Percentiles rank a stretch among this genome's conserved stretches.
These are phyloP conservation scores for Ploceus nigricollis DNA, from an alignment of 2,113 vertebrate genomes.

Conservation along the genomic window DNA sequence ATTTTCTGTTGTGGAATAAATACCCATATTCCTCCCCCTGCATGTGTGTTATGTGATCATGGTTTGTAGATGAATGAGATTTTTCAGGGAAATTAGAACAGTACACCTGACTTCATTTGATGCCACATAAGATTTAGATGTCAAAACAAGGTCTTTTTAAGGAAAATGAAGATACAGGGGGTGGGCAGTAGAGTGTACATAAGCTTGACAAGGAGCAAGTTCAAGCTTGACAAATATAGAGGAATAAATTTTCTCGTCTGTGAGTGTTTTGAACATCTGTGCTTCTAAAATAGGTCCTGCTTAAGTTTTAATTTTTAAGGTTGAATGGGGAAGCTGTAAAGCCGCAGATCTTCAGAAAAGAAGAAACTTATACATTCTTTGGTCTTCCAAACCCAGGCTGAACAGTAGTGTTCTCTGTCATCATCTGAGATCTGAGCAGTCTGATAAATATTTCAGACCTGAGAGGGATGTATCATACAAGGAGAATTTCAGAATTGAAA, in stretches of 20 bases:
- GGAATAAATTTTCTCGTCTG: neutral
- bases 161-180: neutral
- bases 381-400: neutral
- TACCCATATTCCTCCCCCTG: neutral
- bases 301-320: neutral
- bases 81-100: neutral
- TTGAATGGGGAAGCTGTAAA: neutral
- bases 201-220: neutral
- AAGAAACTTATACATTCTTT: neutral
- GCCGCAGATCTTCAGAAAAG: neutral
- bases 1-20: neutral
- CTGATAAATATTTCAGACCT: neutral
- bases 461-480: neutral
- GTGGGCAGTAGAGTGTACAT: neutral
- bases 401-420: neutral
- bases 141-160: neutral
- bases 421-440: neutral
- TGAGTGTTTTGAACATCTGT: neutral
- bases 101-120: neutral
- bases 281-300: neutral
- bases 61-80: neutral
- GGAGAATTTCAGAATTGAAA: neutral
- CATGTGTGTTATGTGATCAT: neutral
- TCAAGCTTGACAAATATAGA: neutral
- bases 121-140: neutral